These are phyloP conservation scores for Eupsilia transversa DNA, from an alignment of 2,888 invertebrate genomes.

Conservation along the genomic window DNA sequence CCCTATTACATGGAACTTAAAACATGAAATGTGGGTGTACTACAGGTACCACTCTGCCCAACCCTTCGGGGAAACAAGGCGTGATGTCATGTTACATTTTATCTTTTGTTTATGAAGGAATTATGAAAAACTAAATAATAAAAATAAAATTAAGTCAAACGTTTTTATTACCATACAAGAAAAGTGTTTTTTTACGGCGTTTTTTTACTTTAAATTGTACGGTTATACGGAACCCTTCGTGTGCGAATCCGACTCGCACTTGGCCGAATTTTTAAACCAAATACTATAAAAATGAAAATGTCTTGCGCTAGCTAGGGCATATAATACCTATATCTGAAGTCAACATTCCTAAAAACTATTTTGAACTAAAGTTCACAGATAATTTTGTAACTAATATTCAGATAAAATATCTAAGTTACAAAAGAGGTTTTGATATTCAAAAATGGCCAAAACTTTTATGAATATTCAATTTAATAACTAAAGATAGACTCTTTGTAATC, in stretches of 20 bases:
- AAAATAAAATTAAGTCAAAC: no score
- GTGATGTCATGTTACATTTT: background rate
- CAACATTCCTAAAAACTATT: background rate
- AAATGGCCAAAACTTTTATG: slow-evolving; percentile 34
- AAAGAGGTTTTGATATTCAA: slow-evolving; percentile 39
- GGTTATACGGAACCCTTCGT: no score
- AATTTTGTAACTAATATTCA: slow-evolving; percentile 15
- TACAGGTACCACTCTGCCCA: background rate
- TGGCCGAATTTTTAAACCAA: no score
- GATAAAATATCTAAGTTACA: slow-evolving; percentile 20
- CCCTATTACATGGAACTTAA: background rate
- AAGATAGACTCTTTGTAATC: slow-evolving; percentile 39
- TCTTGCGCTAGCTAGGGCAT: no score
- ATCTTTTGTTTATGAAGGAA: no score
- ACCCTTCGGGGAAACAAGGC: background rate
- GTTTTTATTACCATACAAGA: no score
- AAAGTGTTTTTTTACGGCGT: no score
- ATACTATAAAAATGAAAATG: no score
- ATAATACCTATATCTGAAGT: no score
- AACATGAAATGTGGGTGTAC: background rate
- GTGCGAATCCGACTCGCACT: no score
- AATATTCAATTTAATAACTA: slow-evolving; percentile 48
- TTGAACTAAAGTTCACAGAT: background rate
- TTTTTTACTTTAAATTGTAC: no score
- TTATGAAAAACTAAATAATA: no score